A percentile compares a stretch with the other conserved stretches of the same genome.
These are phyloP conservation scores for Gasterosteus nipponicus DNA, from an alignment of 2,113 vertebrate species.

Conservation along the genomic window DNA sequence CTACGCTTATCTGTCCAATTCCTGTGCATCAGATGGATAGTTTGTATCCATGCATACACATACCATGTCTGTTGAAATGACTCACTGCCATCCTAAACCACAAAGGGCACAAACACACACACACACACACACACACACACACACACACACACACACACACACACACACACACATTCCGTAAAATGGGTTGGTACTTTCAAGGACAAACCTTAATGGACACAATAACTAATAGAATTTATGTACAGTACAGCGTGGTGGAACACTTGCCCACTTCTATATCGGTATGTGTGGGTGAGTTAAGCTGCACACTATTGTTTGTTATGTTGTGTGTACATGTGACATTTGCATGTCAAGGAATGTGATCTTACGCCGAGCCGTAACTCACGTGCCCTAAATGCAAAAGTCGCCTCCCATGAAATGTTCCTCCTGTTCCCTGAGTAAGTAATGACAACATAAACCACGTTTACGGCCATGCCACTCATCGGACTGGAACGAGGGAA, in stretches of 20 bases:
- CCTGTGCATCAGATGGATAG: background rate
- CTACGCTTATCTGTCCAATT: background rate
- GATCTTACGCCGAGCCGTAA: slow-evolving; percentile 56
- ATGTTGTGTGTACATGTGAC: slow-evolving; percentile 19
- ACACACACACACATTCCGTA: slow-evolving; percentile 30
- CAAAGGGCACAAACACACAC: background rate
- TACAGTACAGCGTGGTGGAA: slow-evolving; percentile 28
- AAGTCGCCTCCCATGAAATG: slow-evolving; percentile 41
- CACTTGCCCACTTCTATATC: slow-evolving; percentile 8
- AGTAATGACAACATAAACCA: slow-evolving; percentile 82
- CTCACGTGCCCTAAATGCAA: slow-evolving; percentile 54
- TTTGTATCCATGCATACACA: background rate
- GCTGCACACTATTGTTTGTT: background rate
- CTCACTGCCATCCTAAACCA: background rate
- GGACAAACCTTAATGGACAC: slow-evolving; percentile 50
- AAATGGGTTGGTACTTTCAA: slow-evolving; percentile 62
- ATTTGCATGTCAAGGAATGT: slow-evolving; percentile 48
- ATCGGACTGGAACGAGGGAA: slow-evolving; percentile 14
- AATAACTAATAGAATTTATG: slow-evolving; percentile 66
- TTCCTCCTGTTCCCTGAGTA: slow-evolving; percentile 54
- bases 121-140: slow-evolving; percentile 7
- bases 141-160: slow-evolving; percentile 14
- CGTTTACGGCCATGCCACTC: slow-evolving; percentile 73
- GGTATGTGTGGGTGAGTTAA: background rate
- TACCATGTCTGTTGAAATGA: background rate